Base-by-base conservation (phyloP, 1,140 invertebrate genomes). In the Megalonaias nervosa region DNA sequence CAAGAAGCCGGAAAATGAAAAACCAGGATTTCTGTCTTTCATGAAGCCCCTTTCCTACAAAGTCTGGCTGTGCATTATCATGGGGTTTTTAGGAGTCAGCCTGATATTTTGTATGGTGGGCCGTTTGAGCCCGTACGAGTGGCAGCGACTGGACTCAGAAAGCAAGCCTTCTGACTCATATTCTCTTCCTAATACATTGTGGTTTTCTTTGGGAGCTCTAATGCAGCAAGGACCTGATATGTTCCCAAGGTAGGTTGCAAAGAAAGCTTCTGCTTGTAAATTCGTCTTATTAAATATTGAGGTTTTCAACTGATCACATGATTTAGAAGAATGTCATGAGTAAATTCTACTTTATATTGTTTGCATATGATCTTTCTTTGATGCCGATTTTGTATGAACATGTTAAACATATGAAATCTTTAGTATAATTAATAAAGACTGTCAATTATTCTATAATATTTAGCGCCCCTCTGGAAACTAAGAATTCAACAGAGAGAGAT, bases 151-250 rank as follows among this genome's bases (percentile, higher is more conserved):
- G 70, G 85, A 89, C 71, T 91, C 90, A 21, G 85, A 85, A 48
- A 67, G 74, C 23, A 76, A 82, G 1, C 77, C 81, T 19, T 85
- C 80, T 55, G 84, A 87, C 65, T 84, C 86, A n/a, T 99, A 99
- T 91, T 98, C 95, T 82, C 95, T 91, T 78, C 81, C 84, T 69
- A 91, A 91, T 79, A 89, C 88, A 19, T 65, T 89, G 48, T 99
- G 98, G 98, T 99, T 99, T 89, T 94, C 97, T 4, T 91, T 99
- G 66, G 97, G 97, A 19, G 97, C 98, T 65, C 96, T 99, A 89
- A 98, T 99, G 96, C 97, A 99, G 91, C 98, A 99, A 92, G 97
- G 98, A 96, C 96, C 89, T 81, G 97, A 99, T 91, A 96, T 99
- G 88, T 95, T 96, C 75, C 98, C 98, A 57, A 95, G 97, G 95